Percentiles rank a stretch among this genome's conserved stretches.
Evolutionary conservation across 2,888 invertebrate species (phyloP).

Genomic region (Stegophylla sp.): DNA sequence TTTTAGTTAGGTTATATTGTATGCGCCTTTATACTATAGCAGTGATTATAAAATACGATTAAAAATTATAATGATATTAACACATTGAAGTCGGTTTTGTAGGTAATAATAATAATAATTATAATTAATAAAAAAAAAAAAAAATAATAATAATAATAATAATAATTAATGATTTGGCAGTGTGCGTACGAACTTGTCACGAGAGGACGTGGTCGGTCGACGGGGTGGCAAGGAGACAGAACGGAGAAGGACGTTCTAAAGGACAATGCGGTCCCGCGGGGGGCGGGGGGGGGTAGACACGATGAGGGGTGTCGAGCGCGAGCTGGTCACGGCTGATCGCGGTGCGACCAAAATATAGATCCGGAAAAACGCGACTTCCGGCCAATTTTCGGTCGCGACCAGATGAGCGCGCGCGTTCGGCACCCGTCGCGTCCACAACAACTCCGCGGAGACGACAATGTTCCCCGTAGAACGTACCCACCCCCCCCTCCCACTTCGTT

Average conservation of each 20-base stretch:
- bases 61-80: conserved; percentile 5
- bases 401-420: background rate
- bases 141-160: conserved; percentile 40
- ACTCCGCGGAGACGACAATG: background rate
- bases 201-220: background rate
- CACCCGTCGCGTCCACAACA: background rate
- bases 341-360: conserved; percentile 3
- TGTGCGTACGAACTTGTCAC: background rate
- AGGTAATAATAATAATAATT: conserved; percentile 17
- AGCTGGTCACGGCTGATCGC: background rate
- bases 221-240: background rate
- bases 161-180: conserved; percentile 9
- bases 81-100: no score
- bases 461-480: background rate
- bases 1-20: conserved; percentile 31
- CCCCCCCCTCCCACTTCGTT: background rate
- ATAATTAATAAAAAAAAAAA: no score
- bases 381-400: conserved; percentile 20
- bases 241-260: background rate
- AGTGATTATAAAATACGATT: background rate
- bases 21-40: background rate
- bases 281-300: background rate
- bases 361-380: conserved; percentile 55
- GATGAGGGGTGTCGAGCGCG: background rate
- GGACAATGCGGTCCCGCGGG: conserved; percentile 12